Evolutionary conservation across 2,888 invertebrate genomes (phyloP), one percentile per base, ranked within the genome.

Genomic region (Celastrina argiolus): DNA sequence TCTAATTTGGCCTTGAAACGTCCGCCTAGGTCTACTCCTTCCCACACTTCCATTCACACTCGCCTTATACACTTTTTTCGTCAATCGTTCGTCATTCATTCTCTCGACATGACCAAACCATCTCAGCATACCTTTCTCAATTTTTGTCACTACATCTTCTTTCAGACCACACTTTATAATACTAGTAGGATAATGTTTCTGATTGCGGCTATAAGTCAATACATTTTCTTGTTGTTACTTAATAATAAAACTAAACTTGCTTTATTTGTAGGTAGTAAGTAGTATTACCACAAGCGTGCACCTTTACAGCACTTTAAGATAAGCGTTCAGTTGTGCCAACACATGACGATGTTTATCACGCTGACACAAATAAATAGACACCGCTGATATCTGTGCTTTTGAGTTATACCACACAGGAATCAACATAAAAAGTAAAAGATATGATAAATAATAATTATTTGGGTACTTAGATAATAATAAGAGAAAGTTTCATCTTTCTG

Each of bases 281-380:
- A 12, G 51, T 51, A 22, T 22, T 51, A 51, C 45, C 45, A 45
- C 51, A 22, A 22, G 22, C 51, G 51, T 51, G 22, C 51, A 51
- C 22, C 51, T 51, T 51, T 16, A 16, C 22, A 51, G 22, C 51
- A 26, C 51, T 51, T 18, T 36, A 16, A 36, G 61, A 61, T 61
- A 61, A 61, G 61, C 36, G 14, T 36, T 34, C 16, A 16, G 61
- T 61, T 61, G 28, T 58, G 58, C 10, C 61, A 61, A 61, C 61
- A 61, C 34, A 36, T 34, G 31, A 34, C 61, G 61, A 61, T 36
- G 61, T 18, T 59, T 61, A 61, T 61, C 61, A 8, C 22, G 14
- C 61, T 22, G 61, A 18, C 36, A 61, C 39, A 61, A 61, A 36
- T 36, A 36, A 36, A 59, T 34, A 34, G 34, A 61, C 61, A 18